Evolutionary conservation across 2,113 vertebrate species (phyloP).

Genomic region (Nannospalax galili): DNA sequence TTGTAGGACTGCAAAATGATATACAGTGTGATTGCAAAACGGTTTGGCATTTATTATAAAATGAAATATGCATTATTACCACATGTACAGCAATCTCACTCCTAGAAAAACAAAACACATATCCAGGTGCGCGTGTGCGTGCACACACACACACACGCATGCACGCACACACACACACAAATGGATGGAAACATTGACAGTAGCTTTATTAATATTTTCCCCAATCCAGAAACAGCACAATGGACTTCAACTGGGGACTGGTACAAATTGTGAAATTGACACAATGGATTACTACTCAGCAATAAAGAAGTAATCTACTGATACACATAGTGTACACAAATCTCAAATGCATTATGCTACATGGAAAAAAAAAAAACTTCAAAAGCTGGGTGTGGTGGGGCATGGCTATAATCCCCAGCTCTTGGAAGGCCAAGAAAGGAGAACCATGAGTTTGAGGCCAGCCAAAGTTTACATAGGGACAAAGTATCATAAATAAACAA

Average conservation of each 20-base stretch:
- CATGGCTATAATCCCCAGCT: not conserved
- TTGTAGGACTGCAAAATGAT: not conserved
- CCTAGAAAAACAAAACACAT: conserved; percentile 4
- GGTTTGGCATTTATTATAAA: not conserved
- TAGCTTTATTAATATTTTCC: not conserved
- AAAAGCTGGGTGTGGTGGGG: not conserved
- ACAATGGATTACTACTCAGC: not conserved
- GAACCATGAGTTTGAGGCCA: not conserved
- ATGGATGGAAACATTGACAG: not conserved
- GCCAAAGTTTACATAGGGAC: not conserved
- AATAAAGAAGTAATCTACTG: not conserved
- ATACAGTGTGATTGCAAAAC: not conserved
- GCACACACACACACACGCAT: not conserved
- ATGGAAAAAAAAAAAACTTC: not conserved
- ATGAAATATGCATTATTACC: not conserved
- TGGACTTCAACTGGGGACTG: not conserved
- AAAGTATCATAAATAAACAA: not conserved
- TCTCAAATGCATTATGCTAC: not conserved
- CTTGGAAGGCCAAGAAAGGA: not conserved
- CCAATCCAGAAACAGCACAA: not conserved
- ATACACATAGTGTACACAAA: not conserved
- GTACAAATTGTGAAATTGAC: not conserved
- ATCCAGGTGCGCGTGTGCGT: not conserved
- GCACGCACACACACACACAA: not conserved
- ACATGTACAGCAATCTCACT: not conserved